These are phyloP conservation scores for Lysandra coridon DNA, from an alignment of 2,888 invertebrate species.

Conservation along the genomic window DNA sequence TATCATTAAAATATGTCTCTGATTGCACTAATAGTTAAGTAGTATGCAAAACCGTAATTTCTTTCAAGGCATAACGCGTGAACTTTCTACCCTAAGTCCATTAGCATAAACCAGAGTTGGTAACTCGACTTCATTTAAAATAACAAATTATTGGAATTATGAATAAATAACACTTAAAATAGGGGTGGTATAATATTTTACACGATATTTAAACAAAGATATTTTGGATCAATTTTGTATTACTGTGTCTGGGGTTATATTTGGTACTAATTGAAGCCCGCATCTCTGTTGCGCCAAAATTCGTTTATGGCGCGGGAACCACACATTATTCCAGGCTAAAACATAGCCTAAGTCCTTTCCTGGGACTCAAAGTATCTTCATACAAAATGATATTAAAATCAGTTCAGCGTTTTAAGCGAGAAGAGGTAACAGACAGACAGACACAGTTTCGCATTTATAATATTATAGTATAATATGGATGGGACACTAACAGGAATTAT, in stretches of 20 bases:
- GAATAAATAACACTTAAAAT: too few relatives aligned
- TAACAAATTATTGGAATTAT: conserved; percentile 7
- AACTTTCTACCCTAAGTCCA: not conserved
- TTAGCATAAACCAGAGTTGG: not conserved
- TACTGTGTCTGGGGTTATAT: too few relatives aligned
- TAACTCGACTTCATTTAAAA: conserved; percentile 5
- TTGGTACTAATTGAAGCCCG: too few relatives aligned
- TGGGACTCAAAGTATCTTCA: not conserved
- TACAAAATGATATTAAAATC: not conserved
- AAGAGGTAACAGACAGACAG: too few relatives aligned
- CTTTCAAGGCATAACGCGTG: not conserved
- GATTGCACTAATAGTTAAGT: too few relatives aligned
- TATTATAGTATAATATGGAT: not conserved
- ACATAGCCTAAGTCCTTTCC: not conserved
- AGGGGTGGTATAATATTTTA: too few relatives aligned
- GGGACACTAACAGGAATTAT: not conserved
- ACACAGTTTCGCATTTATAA: not conserved
- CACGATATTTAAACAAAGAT: too few relatives aligned
- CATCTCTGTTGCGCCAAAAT: too few relatives aligned
- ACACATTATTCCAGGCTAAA: not conserved
- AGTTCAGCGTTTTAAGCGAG: not conserved
- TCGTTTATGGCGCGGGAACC: too few relatives aligned
- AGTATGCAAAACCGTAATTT: not conserved
- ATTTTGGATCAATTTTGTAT: too few relatives aligned
- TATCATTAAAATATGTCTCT: too few relatives aligned